These are phyloP conservation scores for Zele albiditarsus DNA, from an alignment of 2,888 invertebrate species.

Conservation along the genomic window DNA sequence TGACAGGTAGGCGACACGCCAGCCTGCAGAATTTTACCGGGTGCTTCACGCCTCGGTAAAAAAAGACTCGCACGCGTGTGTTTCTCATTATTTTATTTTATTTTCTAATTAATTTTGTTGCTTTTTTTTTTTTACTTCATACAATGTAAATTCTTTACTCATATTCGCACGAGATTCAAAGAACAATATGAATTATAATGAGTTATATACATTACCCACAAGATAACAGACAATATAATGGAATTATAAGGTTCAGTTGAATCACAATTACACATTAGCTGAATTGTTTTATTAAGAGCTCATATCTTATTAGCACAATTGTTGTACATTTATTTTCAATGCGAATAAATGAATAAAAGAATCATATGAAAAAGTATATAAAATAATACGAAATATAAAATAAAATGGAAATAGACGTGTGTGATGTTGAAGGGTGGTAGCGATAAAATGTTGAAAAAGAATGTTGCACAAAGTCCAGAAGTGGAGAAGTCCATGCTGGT, in stretches of 20 bases:
- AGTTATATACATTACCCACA: too few species aligned
- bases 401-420: background rate
- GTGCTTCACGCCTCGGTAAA: slow-evolving; percentile 63
- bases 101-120: slow-evolving; percentile 16
- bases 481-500: background rate
- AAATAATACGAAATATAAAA: background rate
- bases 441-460: background rate
- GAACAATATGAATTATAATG: too few species aligned
- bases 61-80: slow-evolving; percentile 37
- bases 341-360: background rate
- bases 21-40: slow-evolving; percentile 68
- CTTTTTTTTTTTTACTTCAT: background rate
- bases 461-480: background rate
- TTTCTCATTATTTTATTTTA: slow-evolving; percentile 11
- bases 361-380: background rate
- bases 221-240: too few species aligned
- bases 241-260: too few species aligned
- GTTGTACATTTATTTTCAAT: too few species aligned
- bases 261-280: too few species aligned
- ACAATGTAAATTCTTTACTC: background rate
- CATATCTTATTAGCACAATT: too few species aligned
- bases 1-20: slow-evolving; percentile 70
- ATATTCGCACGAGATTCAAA: background rate
- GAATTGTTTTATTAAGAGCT: too few species aligned
- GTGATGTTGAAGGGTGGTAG: background rate